Base-by-base conservation (phyloP, 1,140 invertebrate genomes). In the Eciton burchellii region DNA sequence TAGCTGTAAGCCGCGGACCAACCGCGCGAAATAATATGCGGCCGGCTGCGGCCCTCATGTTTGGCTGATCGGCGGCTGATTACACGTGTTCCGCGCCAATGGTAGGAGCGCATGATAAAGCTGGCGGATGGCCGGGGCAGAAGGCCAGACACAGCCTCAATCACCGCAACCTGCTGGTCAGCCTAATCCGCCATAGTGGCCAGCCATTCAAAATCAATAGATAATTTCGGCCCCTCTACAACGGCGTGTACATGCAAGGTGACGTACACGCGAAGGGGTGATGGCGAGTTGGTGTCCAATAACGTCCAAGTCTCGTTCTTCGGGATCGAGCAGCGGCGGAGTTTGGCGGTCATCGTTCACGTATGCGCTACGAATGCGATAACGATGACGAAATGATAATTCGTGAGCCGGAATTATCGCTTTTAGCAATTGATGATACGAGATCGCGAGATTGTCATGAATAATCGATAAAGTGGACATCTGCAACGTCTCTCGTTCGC, bases 121-220 rank as follows among this genome's bases (percentile, higher is more conserved):
- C 91, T 89, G 90, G 90, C 88, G 91, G 85, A 92, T 88, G 91
- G 90, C 89, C 88, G 90, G 88, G 90, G 91, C 91, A 91, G 91
- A 92, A 93, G 90, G 89, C 91, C 92, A 91, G 92, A 93, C 91
- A 92, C 89, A 91, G 92, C 90, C 92, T 92, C 92, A 93, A 93
- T 93, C 92, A 93, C 92, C 92, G 90, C 91, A 92, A 92, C 90
- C 92, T 91, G 90, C 91, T 91, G 92, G 91, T 93, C 89, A 90
- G 90, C 87, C 92, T 92, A 92, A 93, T 93, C 91, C 91, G 88
- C 90, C 89, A 90, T 92, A 88, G 90, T 90, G 86, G 90, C 88
- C 88, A 91, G 84, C 89, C 91, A 90, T 93, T 92, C 89, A 90
- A 91, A 93, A 93, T 93, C 92, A 92, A 93, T 93, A 92, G 91